Conservation (phyloP, 2,113 vertebrate genomes). For the Gymnocephalus cernua region DNA sequence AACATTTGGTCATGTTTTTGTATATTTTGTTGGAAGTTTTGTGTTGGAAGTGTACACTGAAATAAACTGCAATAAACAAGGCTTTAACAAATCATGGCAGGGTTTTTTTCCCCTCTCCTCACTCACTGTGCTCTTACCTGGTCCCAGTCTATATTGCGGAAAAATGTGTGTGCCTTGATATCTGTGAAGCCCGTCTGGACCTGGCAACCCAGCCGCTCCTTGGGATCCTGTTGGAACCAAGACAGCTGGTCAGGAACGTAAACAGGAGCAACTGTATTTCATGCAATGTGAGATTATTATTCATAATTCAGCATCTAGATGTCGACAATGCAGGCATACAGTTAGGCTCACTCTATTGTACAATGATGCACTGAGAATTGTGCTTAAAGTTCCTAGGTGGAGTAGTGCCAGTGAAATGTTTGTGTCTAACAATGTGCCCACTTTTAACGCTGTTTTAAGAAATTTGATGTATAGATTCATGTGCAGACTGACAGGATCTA, state of each 20-base stretch:
- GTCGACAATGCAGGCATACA: background rate
- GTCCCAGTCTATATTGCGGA: conserved; percentile 99
- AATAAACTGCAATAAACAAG: background rate
- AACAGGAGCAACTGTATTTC: background rate
- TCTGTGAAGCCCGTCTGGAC: conserved; percentile 95
- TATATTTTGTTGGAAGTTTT: background rate
- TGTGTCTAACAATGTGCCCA: too few relatives aligned
- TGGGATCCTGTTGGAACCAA: conserved; percentile 90
- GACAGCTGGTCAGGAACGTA: conserved; percentile 41
- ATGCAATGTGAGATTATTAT: background rate
- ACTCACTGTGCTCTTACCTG: conserved; percentile 86
- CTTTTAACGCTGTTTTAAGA: too few relatives aligned
- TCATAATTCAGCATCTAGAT: background rate
- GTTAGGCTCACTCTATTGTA: background rate
- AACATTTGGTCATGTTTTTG: background rate
- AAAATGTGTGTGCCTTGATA: conserved; percentile 98
- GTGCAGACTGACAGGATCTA: too few relatives aligned
- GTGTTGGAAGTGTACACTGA: background rate
- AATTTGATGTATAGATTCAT: too few relatives aligned
- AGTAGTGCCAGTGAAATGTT: too few relatives aligned
- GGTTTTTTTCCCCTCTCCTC: background rate
- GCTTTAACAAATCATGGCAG: background rate
- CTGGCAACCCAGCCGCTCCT: conserved; percentile 97
- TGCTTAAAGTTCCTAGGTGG: too few relatives aligned
- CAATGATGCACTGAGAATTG: too few relatives aligned